Evolutionary conservation across 2,797 vertebrate species (phyloP), one percentile per base, ranked within the genome.

Genomic region (Coregonus suidteri): DNA sequence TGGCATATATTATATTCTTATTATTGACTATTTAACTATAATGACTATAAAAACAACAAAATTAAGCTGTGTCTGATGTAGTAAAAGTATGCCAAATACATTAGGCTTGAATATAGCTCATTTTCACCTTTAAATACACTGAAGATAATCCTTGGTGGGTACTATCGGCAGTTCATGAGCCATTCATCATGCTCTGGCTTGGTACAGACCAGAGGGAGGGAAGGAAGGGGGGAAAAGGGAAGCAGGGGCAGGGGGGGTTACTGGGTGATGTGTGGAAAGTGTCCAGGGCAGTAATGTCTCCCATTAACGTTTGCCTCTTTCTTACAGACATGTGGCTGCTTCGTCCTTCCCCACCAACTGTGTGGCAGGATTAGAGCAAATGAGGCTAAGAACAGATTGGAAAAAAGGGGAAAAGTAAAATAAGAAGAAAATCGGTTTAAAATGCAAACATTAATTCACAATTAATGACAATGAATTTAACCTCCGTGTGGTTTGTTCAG

Each of bases 321-420:
- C 64, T 71, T 74, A 59, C 34, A 70, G 67, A 51, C 66, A 65
- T 52, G 76, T 79, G 70, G 77, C 62, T 41, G 56, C 53, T 52
- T 15, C 15, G 5, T 53, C 72, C 73, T 62, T 74, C 47, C 67
- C 75, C 78, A 74, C 76, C 81, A 62, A 78, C 76, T 62, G 62
- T 53, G 41, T 73, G 67, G 68, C 77, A 71, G 88, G 91, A 91
- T 89, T 91, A 91, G 75, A 62, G 79, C 83, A 89, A 90, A 88
- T 74, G 84, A 88, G 89, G 90, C 88, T 92, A 92, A 92, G 90
- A 89, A 89, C 89, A 90, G 90, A 89, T 92, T 91, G 88, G 83
- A 84, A 83, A 84, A 87, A 78, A 79, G 77, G 25, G 68, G 79
- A 79, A 83, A 85, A 89, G 84, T 75, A 86, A 85, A 86, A 82